These are phyloP conservation scores for Sapajus apella DNA, from an alignment of 2,113 vertebrate species.

Conservation along the genomic window DNA sequence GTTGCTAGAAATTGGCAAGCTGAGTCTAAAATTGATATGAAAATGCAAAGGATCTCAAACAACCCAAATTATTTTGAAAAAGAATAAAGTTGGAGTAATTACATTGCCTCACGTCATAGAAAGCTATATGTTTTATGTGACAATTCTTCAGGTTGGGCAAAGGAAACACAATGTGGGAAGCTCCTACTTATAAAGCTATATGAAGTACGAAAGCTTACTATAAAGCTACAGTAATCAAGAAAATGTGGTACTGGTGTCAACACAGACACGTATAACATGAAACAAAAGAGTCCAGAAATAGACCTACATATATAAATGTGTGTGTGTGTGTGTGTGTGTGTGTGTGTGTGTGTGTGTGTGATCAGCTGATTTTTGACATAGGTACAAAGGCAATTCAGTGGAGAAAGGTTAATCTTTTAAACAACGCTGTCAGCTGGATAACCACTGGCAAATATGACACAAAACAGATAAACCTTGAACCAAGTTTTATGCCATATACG, in stretches of 20 bases:
- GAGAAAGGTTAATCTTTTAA: background rate
- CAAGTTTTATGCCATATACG: background rate
- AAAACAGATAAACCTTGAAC: background rate
- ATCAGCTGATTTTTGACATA: background rate
- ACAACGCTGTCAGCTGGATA: background rate
- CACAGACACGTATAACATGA: background rate
- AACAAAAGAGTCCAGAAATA: background rate
- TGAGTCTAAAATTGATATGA: background rate
- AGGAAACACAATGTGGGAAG: too few species aligned
- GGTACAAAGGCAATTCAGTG: background rate
- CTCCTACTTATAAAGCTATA: too few species aligned
- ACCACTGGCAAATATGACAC: background rate
- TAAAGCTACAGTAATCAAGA: background rate
- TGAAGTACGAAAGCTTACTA: background rate
- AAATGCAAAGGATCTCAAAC: background rate
- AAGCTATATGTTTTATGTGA: background rate
- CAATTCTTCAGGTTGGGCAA: too few species aligned
- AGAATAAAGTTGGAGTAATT: background rate
- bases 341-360: too few species aligned
- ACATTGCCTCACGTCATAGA: background rate
- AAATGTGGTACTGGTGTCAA: background rate
- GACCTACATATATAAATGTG: background rate
- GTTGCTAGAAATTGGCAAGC: background rate
- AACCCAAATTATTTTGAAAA: background rate
- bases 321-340: too few species aligned